Percentiles rank a stretch among this genome's conserved stretches.
Conservation (phyloP, 2,113 vertebrate species). For the Axis porcinus region DNA sequence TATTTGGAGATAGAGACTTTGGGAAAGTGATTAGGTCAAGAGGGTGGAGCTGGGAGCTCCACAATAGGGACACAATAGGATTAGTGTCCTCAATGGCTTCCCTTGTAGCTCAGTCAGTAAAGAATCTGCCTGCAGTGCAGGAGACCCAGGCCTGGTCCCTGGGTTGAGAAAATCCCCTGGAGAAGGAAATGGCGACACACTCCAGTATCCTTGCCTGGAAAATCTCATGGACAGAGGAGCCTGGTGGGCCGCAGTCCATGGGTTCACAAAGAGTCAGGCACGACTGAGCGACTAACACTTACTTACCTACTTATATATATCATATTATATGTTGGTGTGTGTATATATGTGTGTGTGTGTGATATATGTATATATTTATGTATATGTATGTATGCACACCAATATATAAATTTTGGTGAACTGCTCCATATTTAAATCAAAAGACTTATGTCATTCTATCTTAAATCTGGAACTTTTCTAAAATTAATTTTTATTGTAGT, state of each 20-base stretch:
- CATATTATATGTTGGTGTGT: neutral
- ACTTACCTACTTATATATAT: neutral
- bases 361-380: neutral
- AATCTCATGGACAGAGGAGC: neutral
- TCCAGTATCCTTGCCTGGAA: neutral
- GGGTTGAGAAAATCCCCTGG: neutral
- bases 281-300: neutral
- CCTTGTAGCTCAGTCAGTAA: neutral
- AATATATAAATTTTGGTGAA: neutral
- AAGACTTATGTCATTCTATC: neutral
- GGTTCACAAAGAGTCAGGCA: neutral
- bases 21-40: too few relatives aligned
- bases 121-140: neutral
- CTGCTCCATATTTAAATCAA: neutral
- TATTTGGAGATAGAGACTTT: too few relatives aligned
- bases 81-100: too few relatives aligned
- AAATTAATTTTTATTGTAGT: neutral
- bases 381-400: neutral
- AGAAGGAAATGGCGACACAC: accelerated
- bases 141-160: neutral
- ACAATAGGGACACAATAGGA: too few relatives aligned
- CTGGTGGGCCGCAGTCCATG: neutral
- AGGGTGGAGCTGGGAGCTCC: too few relatives aligned
- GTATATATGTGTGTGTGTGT: neutral
- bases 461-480: neutral